Conservation (phyloP, 2,888 invertebrate genomes). For the Palloptera scutellata region DNA sequence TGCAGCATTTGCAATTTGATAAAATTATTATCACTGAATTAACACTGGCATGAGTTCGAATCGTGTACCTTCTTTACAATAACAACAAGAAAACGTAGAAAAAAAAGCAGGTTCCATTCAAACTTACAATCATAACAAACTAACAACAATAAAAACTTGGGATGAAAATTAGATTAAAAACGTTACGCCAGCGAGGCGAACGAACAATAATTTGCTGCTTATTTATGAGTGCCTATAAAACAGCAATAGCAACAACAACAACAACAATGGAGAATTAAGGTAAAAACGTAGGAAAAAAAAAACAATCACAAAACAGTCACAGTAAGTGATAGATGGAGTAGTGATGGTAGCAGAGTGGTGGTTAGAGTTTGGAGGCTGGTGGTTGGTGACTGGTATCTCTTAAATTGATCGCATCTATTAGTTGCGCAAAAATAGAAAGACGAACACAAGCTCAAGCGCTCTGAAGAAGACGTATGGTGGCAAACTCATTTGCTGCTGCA, state of each 20-base stretch:
- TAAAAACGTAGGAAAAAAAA: constrained; percentile 15
- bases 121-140: not conserved
- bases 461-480: too few relatives aligned
- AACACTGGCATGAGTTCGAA: too few relatives aligned
- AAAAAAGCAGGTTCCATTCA: not conserved
- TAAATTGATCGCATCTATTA: constrained; percentile 24
- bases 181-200: not conserved
- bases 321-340: not conserved
- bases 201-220: constrained; percentile 25
- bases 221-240: constrained; percentile 26
- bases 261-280: constrained; percentile 8
- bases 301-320: constrained; percentile 18
- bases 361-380: not conserved
- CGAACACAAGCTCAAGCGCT: constrained; percentile 15
- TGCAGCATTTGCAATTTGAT: too few relatives aligned
- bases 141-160: not conserved
- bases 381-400: constrained; percentile 12
- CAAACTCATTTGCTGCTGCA: too few relatives aligned
- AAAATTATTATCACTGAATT: too few relatives aligned
- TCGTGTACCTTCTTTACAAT: too few relatives aligned
- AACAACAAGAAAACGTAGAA: too few relatives aligned
- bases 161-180: not conserved
- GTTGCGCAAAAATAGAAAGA: constrained; percentile 16
- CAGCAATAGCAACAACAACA: constrained; percentile 21
- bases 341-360: not conserved